These are phyloP conservation scores for Chelonoidis abingdonii DNA, from an alignment of 2,113 vertebrate genomes.

Conservation along the genomic window DNA sequence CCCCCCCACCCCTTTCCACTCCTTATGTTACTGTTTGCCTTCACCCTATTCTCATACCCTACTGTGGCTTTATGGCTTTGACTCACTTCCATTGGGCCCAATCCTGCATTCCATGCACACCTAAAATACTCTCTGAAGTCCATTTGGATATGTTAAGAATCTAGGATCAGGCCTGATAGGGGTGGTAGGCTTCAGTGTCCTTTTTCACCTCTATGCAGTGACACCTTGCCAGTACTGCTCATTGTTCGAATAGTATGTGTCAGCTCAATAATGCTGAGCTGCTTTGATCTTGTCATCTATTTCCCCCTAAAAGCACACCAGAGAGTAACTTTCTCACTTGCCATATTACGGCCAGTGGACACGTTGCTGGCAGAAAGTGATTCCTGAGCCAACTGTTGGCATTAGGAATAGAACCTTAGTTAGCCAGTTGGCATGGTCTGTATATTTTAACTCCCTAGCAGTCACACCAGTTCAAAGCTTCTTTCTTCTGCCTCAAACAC, in stretches of 20 bases:
- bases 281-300: background rate
- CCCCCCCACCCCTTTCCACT: background rate
- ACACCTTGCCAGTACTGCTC: background rate
- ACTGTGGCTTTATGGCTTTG: accelerated
- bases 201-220: background rate
- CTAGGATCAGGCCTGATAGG: background rate
- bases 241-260: background rate
- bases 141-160: background rate
- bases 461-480: background rate
- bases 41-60: background rate
- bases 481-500: background rate
- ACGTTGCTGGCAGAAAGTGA: background rate
- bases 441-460: background rate
- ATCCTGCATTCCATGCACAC: background rate
- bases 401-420: background rate
- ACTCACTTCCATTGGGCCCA: background rate
- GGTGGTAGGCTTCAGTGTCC: background rate
- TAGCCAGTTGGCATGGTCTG: background rate
- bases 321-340: constrained; percentile 1
- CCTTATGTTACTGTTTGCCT: accelerated
- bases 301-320: background rate
- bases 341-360: background rate
- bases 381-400: background rate
- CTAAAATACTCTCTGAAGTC: background rate
- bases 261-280: background rate